These are phyloP conservation scores for Verasper variegatus DNA, from an alignment of 2,113 vertebrate species.

Conservation along the genomic window DNA sequence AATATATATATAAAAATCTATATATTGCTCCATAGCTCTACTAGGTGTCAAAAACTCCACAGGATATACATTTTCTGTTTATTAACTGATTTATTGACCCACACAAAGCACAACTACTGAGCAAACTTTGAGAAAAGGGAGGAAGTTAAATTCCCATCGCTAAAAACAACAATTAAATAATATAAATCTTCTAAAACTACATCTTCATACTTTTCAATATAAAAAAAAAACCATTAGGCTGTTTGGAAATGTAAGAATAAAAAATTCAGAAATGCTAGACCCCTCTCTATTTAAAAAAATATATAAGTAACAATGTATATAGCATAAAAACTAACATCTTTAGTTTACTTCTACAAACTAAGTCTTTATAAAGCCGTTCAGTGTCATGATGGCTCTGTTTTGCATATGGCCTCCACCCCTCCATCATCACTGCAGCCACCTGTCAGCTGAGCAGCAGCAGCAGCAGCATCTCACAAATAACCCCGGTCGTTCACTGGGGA, in stretches of 20 bases:
- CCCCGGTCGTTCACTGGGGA: slow-evolving; percentile 62
- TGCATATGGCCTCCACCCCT: slow-evolving; percentile 72
- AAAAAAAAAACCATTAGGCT: background rate
- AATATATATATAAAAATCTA: too few relatives aligned
- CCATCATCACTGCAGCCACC: slow-evolving; percentile 72
- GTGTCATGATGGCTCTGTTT: slow-evolving; percentile 43
- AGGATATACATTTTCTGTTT: too few relatives aligned
- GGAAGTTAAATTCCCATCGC: too few relatives aligned
- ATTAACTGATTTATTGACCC: too few relatives aligned
- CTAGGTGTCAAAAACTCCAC: too few relatives aligned
- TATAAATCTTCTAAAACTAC: background rate
- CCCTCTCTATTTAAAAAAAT: too few relatives aligned
- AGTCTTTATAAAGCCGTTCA: slow-evolving; percentile 7
- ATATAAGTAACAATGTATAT: too few relatives aligned
- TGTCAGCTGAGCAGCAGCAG: slow-evolving; percentile 76
- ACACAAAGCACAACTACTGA: too few relatives aligned
- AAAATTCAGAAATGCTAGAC: too few relatives aligned
- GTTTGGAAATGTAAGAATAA: background rate
- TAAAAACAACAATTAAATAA: too few relatives aligned
- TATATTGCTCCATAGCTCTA: too few relatives aligned
- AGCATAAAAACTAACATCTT: too few relatives aligned
- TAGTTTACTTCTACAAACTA: background rate
- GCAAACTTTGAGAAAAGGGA: background rate
- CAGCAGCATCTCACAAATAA: slow-evolving; percentile 70
- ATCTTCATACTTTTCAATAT: background rate